These are phyloP conservation scores for Lasioglossum morio DNA, from an alignment of 2,888 invertebrate species.

Conservation along the genomic window DNA sequence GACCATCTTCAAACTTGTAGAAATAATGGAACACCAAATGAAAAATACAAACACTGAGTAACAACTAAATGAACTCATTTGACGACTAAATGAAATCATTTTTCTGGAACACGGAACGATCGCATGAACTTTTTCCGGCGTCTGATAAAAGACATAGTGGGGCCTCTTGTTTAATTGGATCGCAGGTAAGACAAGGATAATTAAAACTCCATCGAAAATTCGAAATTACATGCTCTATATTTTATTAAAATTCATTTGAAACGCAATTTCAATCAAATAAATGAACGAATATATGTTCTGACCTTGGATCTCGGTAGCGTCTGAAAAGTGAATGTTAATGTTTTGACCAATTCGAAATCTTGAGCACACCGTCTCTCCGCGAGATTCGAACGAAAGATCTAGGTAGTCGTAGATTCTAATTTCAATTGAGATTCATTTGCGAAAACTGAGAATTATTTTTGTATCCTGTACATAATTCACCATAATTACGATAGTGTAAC, in stretches of 20 bases:
- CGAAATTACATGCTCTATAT: not conserved
- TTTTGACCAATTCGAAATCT: not conserved
- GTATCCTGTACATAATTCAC: not conserved
- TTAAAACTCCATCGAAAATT: not conserved
- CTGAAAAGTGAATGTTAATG: not conserved
- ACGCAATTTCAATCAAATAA: not conserved
- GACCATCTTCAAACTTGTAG: not conserved
- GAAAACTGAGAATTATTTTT: not conserved
- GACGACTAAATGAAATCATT: too few species aligned
- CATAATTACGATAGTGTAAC: not conserved
- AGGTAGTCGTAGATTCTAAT: not conserved
- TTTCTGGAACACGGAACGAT: not conserved
- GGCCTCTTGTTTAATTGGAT: conserved; percentile 19
- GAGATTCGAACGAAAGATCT: not conserved
- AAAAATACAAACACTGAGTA: not conserved
- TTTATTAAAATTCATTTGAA: not conserved
- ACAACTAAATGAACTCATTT: not conserved
- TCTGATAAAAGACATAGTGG: conserved; percentile 9
- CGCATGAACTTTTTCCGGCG: not conserved
- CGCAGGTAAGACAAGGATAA: conserved; percentile 17
- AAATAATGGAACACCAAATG: not conserved
- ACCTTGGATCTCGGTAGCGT: not conserved
- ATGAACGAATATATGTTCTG: not conserved
- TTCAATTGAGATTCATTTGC: not conserved
- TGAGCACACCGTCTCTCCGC: not conserved